Conservation (phyloP, 2,888 invertebrate genomes). For the Dolomedes plantarius region DNA sequence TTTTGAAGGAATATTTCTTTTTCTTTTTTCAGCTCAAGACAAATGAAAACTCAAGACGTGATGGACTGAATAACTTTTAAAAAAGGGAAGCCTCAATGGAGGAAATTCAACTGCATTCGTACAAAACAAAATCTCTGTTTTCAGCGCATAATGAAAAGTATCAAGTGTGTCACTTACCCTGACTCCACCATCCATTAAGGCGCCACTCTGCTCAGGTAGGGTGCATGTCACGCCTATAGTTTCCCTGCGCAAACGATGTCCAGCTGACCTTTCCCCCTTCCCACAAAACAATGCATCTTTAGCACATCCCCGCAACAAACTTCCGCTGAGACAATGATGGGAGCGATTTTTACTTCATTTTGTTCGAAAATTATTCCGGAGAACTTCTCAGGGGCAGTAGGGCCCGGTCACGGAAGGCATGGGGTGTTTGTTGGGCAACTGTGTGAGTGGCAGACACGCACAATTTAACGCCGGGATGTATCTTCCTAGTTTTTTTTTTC, state of each 20-base stretch:
- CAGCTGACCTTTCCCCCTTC: background rate
- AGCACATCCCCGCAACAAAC: background rate
- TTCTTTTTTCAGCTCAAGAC: too few species aligned
- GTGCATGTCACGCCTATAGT: too few species aligned
- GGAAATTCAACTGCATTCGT: too few species aligned
- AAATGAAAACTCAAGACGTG: too few species aligned
- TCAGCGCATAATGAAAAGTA: too few species aligned
- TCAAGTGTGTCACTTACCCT: too few species aligned
- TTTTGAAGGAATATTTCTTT: too few species aligned
- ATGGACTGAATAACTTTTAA: too few species aligned
- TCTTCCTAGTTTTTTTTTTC: background rate
- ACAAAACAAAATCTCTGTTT: too few species aligned
- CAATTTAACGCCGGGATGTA: background rate
- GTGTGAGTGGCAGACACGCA: background rate
- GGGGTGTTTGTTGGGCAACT: background rate
- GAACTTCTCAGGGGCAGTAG: constrained; percentile 5
- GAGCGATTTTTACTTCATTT: constrained; percentile 2
- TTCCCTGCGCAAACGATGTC: background rate
- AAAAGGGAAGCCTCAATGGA: too few species aligned
- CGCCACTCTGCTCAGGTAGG: too few species aligned
- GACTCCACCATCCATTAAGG: too few species aligned
- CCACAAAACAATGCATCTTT: background rate
- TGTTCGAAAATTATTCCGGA: constrained; percentile 6
- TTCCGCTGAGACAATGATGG: background rate
- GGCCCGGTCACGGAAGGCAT: constrained; percentile 6